These are phyloP conservation scores for Heloderma charlesbogerti DNA, from an alignment of 2,113 vertebrate species.

Conservation along the genomic window DNA sequence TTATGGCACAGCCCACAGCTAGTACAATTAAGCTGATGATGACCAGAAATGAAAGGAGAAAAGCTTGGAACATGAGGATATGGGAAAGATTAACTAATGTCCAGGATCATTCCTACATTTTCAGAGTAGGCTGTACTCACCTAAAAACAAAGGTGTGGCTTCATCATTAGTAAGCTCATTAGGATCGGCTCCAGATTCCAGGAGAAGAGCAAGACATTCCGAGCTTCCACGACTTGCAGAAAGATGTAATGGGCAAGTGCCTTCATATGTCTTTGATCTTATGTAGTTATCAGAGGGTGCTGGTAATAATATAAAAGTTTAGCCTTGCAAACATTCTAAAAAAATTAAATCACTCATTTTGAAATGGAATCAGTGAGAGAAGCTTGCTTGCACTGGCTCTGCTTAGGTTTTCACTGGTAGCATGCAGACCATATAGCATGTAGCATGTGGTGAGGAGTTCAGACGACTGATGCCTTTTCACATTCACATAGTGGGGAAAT, in stretches of 20 bases:
- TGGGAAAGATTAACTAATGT: not conserved
- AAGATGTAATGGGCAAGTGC: slow-evolving; percentile 86
- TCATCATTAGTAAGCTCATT: slow-evolving; percentile 85
- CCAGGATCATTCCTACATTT: not conserved
- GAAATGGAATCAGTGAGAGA: not conserved
- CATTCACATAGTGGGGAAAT: not conserved
- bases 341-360: not conserved
- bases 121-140: slow-evolving; percentile 64
- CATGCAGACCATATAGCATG: not conserved
- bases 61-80: not conserved
- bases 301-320: slow-evolving; percentile 21
- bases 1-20: not conserved
- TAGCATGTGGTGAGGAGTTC: not conserved
- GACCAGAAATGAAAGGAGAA: not conserved
- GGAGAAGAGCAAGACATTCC: slow-evolving; percentile 77
- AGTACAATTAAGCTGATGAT: not conserved
- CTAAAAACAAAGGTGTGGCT: slow-evolving; percentile 89
- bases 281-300: slow-evolving; percentile 78
- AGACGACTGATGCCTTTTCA: not conserved
- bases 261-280: slow-evolving; percentile 86
- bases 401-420: not conserved
- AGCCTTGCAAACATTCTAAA: not conserved
- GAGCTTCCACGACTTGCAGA: slow-evolving; percentile 83
- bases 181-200: slow-evolving; percentile 82
- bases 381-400: not conserved